Evolutionary conservation across 2,113 vertebrate species (phyloP).

Genomic region (Sceloporus undulatus): DNA sequence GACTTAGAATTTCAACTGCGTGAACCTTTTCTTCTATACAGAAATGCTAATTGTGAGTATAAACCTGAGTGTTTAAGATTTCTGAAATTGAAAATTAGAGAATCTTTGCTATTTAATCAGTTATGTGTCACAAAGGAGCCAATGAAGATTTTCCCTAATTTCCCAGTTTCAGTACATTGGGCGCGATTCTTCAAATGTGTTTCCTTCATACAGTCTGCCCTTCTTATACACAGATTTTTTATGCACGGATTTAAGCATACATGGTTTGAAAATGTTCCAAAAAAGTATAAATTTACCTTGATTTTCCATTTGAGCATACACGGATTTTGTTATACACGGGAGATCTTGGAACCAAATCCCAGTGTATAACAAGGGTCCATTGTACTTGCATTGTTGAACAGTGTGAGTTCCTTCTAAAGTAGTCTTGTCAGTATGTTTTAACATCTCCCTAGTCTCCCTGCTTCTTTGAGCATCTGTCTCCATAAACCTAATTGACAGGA

Average conservation of each 20-base stretch:
- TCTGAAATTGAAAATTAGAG: neutral
- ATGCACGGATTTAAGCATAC: too few relatives aligned
- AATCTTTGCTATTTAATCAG: neutral
- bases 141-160: neutral
- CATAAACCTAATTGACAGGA: neutral
- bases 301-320: too few relatives aligned
- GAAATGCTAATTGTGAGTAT: conserved; percentile 90
- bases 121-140: neutral
- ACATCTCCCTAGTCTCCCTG: neutral
- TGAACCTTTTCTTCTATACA: conserved; percentile 97
- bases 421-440: neutral
- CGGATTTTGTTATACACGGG: too few relatives aligned
- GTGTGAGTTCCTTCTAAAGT: neutral
- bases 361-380: too few relatives aligned
- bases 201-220: too few relatives aligned
- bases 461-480: neutral
- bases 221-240: too few relatives aligned
- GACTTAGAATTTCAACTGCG: conserved; percentile 98
- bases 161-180: neutral
- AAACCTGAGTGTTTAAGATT: conserved; percentile 41
- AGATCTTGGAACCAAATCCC: too few relatives aligned
- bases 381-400: neutral
- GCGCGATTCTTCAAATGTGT: neutral
- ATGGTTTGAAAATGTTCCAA: too few relatives aligned
- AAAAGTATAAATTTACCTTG: too few relatives aligned